A percentile compares a stretch with the other conserved stretches of the same genome.
Evolutionary conservation across 2,888 invertebrate species (phyloP).

Genomic region (Drosophila formosana): DNA sequence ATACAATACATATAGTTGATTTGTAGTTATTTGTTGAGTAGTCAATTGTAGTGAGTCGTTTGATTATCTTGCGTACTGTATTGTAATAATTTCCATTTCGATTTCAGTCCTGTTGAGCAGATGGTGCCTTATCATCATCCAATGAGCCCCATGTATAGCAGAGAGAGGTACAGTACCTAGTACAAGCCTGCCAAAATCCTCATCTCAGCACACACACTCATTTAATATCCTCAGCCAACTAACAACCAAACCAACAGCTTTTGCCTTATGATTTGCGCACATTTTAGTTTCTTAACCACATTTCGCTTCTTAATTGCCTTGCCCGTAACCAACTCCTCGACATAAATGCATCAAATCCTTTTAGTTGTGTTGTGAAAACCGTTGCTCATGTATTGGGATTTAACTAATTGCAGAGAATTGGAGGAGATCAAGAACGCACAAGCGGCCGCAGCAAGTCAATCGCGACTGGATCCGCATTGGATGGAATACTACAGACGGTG

Average conservation of each 20-base stretch:
- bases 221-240: slow-evolving; percentile 38
- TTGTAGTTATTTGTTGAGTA: slow-evolving; percentile 32
- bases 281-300: slow-evolving; percentile 32
- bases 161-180: slow-evolving; percentile 85
- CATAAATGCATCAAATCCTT: slow-evolving; percentile 27
- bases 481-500: slow-evolving; percentile 93
- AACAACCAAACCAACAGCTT: slow-evolving; percentile 19
- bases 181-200: slow-evolving; percentile 65
- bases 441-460: slow-evolving; percentile 87
- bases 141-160: slow-evolving; percentile 86
- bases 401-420: slow-evolving; percentile 87
- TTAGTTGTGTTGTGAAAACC: slow-evolving; percentile 3
- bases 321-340: slow-evolving; percentile 46
- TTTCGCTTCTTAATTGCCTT: slow-evolving; percentile 52
- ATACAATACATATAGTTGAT: slow-evolving; percentile 27
- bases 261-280: slow-evolving; percentile 37
- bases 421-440: slow-evolving; percentile 93
- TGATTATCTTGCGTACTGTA: slow-evolving; percentile 53
- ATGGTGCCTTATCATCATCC: slow-evolving; percentile 86
- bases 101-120: slow-evolving; percentile 86
- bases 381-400: slow-evolving; percentile 36
- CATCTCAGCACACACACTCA: slow-evolving; percentile 49
- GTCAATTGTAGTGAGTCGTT: slow-evolving; percentile 29
- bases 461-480: slow-evolving; percentile 92
- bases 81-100: slow-evolving; percentile 80